Conservation (phyloP, 1,140 invertebrate genomes). For the Diorhabda elongata region DNA sequence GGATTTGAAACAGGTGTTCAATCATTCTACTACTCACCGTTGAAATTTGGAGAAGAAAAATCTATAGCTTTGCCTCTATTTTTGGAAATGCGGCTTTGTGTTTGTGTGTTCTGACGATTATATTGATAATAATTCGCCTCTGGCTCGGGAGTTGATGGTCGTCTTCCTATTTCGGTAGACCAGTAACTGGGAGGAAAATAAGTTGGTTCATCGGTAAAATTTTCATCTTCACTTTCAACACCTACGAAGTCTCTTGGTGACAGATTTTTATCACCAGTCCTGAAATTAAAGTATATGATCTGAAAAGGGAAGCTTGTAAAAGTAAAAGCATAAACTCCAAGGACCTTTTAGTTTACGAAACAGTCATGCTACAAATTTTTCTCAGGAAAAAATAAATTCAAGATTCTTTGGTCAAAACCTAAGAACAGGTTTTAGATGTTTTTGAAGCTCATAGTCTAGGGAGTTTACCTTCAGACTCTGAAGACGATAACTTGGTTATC, state of each 20-base stretch:
- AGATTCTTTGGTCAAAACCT: no score
- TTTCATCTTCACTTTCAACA: constrained; percentile 26
- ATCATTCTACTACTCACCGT: no score
- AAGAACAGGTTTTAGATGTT: no score
- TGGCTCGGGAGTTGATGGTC: neutral
- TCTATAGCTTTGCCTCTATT: constrained; percentile 13
- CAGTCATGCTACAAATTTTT: no score
- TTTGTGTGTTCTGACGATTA: neutral
- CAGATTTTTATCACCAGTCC: constrained; percentile 22
- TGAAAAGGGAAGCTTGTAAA: no score
- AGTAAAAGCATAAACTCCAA: no score
- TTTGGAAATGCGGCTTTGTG: constrained; percentile 5
- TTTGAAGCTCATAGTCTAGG: no score
- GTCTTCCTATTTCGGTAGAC: constrained; percentile 33
- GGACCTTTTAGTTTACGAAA: no score
- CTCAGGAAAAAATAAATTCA: no score
- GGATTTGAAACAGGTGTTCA: no score
- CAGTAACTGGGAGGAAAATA: constrained; percentile 42
- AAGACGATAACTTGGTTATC: no score
- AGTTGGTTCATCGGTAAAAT: constrained; percentile 28
- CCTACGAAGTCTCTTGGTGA: constrained; percentile 33
- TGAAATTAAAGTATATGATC: neutral
- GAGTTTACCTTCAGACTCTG: no score
- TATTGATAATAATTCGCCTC: neutral
- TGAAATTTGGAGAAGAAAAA: neutral